Evolutionary conservation across 2,113 vertebrate species (phyloP).

Genomic region (Anhinga rufa): DNA sequence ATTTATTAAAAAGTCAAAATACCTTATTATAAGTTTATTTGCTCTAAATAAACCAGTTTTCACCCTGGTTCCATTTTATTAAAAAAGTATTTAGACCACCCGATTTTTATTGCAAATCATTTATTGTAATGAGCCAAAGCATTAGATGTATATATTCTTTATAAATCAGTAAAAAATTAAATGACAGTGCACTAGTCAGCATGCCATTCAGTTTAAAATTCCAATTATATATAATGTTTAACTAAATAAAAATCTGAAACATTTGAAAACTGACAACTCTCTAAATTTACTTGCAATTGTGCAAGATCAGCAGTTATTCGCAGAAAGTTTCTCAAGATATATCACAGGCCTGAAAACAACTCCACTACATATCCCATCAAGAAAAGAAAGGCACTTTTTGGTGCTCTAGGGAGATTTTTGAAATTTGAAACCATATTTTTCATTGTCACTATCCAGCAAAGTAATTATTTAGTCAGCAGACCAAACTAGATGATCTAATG

Average conservation of each 20-base stretch:
- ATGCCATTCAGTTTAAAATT: not conserved
- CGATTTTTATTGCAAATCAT: not conserved
- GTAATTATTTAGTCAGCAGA: not conserved
- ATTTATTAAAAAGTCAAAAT: not conserved
- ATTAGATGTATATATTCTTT: not conserved
- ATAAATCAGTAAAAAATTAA: not conserved
- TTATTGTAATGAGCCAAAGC: not conserved
- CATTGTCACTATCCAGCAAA: not conserved
- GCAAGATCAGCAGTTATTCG: not conserved
- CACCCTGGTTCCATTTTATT: not conserved
- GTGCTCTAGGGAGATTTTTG: not conserved
- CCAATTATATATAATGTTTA: not conserved
- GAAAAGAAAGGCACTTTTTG: not conserved
- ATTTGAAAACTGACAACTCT: not conserved
- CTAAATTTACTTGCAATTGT: not conserved
- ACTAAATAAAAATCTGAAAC: not conserved
- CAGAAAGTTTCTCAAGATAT: not conserved
- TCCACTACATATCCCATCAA: not conserved
- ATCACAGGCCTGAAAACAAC: not conserved
- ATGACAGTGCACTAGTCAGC: not conserved
- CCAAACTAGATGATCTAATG: not conserved
- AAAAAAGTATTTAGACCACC: not conserved
- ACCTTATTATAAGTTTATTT: not conserved
- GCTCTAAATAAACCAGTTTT: not conserved
- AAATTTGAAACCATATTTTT: not conserved